These are phyloP conservation scores for Donacobius atricapilla DNA, from an alignment of 2,113 vertebrate species.

Conservation along the genomic window DNA sequence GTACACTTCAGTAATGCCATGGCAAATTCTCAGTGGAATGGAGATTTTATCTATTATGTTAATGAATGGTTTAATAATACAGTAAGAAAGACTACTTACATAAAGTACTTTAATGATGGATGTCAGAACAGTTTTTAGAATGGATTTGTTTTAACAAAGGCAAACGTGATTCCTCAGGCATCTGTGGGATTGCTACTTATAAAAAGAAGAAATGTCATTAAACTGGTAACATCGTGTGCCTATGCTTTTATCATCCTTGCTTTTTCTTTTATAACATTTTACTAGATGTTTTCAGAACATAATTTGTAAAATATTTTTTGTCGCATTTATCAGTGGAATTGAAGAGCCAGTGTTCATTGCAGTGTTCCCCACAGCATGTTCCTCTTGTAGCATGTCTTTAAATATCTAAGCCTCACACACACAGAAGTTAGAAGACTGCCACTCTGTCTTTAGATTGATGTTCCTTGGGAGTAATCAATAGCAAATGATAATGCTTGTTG, in stretches of 20 bases:
- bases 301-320: neutral
- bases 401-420: neutral
- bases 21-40: slow-evolving; percentile 1
- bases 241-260: neutral
- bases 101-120: slow-evolving; percentile 46
- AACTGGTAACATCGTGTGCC: neutral
- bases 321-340: neutral
- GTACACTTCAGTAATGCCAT: neutral
- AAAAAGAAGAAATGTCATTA: slow-evolving; percentile 9
- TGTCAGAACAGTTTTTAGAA: slow-evolving; percentile 43
- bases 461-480: neutral
- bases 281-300: neutral
- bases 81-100: slow-evolving; percentile 30
- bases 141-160: slow-evolving; percentile 42
- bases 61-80: slow-evolving; percentile 66
- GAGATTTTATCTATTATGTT: slow-evolving; percentile 47
- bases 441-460: neutral
- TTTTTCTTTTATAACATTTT: neutral
- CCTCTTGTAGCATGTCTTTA: neutral
- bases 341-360: neutral
- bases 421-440: neutral
- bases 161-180: slow-evolving; percentile 48
- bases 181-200: slow-evolving; percentile 44
- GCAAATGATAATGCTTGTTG: too few species aligned
- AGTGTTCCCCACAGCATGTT: neutral